A percentile compares a stretch with the other conserved stretches of the same genome.
Evolutionary conservation across 1,140 invertebrate genomes (phyloP).

Genomic region (Brachystomella parvula): DNA sequence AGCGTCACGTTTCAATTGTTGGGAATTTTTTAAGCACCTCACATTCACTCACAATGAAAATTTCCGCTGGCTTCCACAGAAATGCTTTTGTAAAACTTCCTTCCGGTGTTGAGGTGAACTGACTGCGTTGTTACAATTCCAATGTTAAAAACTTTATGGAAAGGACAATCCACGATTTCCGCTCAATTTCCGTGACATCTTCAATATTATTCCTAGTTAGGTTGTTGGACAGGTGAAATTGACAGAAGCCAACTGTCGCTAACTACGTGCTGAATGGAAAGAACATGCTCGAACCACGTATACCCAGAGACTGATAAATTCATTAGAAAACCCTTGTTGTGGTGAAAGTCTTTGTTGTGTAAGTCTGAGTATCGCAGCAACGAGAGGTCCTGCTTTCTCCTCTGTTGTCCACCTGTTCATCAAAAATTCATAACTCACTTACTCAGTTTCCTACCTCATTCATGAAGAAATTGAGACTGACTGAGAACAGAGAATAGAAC

Average conservation of each 20-base stretch:
- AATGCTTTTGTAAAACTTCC: not conserved
- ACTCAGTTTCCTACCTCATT: constrained; percentile 3
- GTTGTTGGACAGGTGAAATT: not conserved
- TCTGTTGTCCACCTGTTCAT: constrained; percentile 7
- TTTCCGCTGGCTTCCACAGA: not conserved
- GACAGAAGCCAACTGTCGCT: not conserved
- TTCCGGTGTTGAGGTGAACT: not conserved
- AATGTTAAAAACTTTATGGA: not conserved
- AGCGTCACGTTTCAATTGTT: no score
- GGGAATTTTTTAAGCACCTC: no score
- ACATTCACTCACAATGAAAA: no score
- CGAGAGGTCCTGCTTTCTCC: not conserved
- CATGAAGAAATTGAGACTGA: no score
- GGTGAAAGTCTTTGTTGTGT: not conserved
- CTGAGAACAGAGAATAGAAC: no score
- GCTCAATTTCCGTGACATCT: not conserved
- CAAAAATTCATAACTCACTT: not conserved
- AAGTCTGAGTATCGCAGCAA: not conserved
- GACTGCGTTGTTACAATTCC: not conserved
- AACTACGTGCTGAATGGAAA: not conserved
- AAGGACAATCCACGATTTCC: not conserved
- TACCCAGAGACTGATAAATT: not conserved
- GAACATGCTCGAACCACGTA: not conserved
- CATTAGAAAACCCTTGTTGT: no score
- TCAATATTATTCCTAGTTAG: not conserved